Evolutionary conservation across 2,797 vertebrate species (phyloP).

Genomic region (Myotis pilosus): DNA sequence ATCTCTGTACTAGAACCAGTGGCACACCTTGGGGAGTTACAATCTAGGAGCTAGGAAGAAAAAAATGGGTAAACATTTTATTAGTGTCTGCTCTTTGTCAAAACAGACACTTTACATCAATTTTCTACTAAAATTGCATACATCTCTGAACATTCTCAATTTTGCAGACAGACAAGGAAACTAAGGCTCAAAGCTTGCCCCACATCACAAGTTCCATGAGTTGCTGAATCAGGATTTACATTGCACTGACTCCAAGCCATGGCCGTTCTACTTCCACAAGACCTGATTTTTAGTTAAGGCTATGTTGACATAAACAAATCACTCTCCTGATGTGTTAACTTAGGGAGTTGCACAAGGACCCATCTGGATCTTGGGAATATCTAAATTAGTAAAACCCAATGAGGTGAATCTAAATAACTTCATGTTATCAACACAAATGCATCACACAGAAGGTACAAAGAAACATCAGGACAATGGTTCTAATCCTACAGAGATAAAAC

Average conservation of each 20-base stretch:
- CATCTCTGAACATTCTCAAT: not conserved
- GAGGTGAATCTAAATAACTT: not conserved
- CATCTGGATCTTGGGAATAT: not conserved
- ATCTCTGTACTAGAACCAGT: no score
- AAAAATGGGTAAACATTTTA: not conserved
- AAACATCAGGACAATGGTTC: not conserved
- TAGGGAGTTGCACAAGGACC: not conserved
- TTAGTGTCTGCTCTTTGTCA: not conserved
- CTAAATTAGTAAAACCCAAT: not conserved
- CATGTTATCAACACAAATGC: not conserved
- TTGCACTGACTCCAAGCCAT: not conserved
- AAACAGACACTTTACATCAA: not conserved
- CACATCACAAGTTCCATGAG: not conserved
- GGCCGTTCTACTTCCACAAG: not conserved
- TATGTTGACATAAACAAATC: not conserved
- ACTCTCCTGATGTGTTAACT: not conserved
- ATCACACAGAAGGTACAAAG: not conserved
- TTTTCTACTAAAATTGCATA: not conserved
- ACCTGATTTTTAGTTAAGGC: not conserved
- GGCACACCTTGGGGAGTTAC: not conserved
- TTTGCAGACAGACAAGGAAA: not conserved
- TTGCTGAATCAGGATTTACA: not conserved
- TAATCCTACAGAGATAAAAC: not conserved
- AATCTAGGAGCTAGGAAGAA: not conserved
- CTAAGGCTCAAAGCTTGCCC: not conserved